These are phyloP conservation scores for Pemphigus obesinymphae DNA, from an alignment of 1,140 invertebrate genomes.

Conservation along the genomic window DNA sequence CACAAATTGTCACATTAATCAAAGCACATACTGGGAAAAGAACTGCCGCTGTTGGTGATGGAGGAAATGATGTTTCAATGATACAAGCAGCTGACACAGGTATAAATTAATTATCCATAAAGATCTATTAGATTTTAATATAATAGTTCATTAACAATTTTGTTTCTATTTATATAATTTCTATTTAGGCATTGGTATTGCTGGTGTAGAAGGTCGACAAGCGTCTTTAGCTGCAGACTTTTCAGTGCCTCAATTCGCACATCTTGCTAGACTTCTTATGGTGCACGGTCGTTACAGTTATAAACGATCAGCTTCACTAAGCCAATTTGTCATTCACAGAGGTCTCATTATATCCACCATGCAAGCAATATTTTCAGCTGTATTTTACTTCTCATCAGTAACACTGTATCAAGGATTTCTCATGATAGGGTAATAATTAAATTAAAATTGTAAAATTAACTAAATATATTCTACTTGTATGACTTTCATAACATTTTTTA, in stretches of 20 bases:
- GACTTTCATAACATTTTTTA: no score
- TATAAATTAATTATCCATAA: constrained; percentile 23
- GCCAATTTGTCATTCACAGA: constrained; percentile 98
- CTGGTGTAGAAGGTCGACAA: constrained; percentile 88
- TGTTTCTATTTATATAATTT: neutral
- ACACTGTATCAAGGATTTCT: constrained; percentile 96
- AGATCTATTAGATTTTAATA: neutral
- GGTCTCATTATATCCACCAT: constrained; percentile 98
- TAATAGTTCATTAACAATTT: neutral
- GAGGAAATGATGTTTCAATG: constrained; percentile 86
- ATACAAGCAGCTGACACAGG: constrained; percentile 93
- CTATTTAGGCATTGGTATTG: constrained; percentile 84
- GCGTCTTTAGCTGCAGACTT: constrained; percentile 99
- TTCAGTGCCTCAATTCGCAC: constrained; percentile 88
- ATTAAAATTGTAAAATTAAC: neutral
- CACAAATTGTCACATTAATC: constrained; percentile 86
- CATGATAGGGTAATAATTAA: constrained; percentile 80
- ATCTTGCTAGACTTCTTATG: constrained; percentile 78
- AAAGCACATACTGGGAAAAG: constrained; percentile 81
- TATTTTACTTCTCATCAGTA: constrained; percentile 97
- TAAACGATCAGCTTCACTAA: constrained; percentile 90
- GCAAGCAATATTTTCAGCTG: constrained; percentile 97
- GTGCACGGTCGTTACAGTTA: constrained; percentile 95
- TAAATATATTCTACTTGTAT: neutral
- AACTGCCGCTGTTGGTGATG: constrained; percentile 76